A percentile compares a stretch with the other conserved stretches of the same genome.
phyloP scores from a whole-genome alignment of 2,888 invertebrate species.

The Petrolisthes cinctipes region DNA sequence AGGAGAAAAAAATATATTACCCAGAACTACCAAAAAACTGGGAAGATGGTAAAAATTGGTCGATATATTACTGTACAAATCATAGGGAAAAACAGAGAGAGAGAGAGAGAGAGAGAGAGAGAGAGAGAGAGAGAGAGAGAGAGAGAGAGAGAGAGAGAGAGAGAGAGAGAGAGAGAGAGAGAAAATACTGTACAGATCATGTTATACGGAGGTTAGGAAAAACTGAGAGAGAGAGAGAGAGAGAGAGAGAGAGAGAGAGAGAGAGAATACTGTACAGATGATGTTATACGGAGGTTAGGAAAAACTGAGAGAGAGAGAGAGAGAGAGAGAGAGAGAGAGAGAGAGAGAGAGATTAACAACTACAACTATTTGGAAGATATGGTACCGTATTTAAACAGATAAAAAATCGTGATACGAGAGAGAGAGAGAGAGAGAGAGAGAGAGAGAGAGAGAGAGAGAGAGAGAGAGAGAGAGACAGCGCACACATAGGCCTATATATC shows the following conservation, averaged over 20 bases:
- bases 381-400: not conserved
- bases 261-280: not conserved
- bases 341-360: not conserved
- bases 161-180: not conserved
- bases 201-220: not conserved
- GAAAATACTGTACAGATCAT: not conserved
- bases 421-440: slow-evolving; percentile 32
- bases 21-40: not conserved
- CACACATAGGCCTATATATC: no score
- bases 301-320: not conserved
- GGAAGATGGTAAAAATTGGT: not conserved
- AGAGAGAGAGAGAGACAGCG: not conserved
- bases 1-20: not conserved
- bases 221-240: not conserved
- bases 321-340: slow-evolving; percentile 25
- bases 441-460: slow-evolving; percentile 30
- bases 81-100: not conserved
- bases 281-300: not conserved
- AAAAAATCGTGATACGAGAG: not conserved
- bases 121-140: no score
- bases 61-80: not conserved
- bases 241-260: not conserved
- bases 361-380: not conserved
- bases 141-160: no score
- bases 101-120: no score